Evolutionary conservation across 1,140 invertebrate genomes (phyloP).

Genomic region (Campoletis sonorensis): DNA sequence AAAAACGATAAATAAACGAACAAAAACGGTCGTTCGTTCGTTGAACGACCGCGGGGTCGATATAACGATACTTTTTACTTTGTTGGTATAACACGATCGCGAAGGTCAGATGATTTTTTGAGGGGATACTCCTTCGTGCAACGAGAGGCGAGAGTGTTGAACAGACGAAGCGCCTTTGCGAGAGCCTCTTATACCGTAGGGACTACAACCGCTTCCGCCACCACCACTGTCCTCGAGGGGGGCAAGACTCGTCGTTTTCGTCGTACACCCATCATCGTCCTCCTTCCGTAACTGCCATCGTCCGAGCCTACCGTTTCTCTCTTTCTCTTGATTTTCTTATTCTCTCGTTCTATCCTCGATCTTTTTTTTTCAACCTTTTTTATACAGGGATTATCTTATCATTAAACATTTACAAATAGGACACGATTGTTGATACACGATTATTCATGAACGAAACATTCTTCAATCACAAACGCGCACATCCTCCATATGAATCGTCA

Average conservation of each 20-base stretch:
- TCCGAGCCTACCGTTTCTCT: constrained; percentile 19
- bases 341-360: neutral
- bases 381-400: too few species aligned
- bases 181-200: constrained; percentile 72
- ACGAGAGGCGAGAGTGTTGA: constrained; percentile 71
- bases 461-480: too few species aligned
- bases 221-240: constrained; percentile 54
- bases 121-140: constrained; percentile 49
- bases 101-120: constrained; percentile 9
- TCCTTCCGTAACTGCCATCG: constrained; percentile 63
- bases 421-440: too few species aligned
- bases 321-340: constrained; percentile 12
- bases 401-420: too few species aligned
- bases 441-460: too few species aligned
- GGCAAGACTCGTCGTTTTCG: constrained; percentile 30
- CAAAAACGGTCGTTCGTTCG: constrained; percentile 34
- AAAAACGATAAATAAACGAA: constrained; percentile 35
- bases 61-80: constrained; percentile 1
- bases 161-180: constrained; percentile 68
- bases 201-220: constrained; percentile 54
- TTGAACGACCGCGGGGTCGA: constrained; percentile 45
- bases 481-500: too few species aligned
- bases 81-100: constrained; percentile 32
- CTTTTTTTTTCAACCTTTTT: neutral
- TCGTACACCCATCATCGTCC: constrained; percentile 46